These are phyloP conservation scores for Halictus quadricinctus DNA, from an alignment of 2,888 invertebrate species.

Conservation along the genomic window DNA sequence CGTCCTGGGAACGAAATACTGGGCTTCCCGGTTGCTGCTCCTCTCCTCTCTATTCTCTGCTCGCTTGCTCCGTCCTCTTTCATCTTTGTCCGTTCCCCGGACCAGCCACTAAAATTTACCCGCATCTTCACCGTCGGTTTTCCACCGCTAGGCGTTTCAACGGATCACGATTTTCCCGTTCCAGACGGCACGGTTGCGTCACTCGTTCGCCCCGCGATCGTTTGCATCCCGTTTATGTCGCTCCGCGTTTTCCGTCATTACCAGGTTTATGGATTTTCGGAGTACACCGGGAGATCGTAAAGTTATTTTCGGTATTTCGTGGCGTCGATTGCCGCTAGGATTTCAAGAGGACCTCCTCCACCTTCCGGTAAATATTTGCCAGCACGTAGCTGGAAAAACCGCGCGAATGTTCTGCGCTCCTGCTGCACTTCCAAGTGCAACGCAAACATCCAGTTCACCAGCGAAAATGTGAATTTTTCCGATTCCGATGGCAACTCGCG, in stretches of 20 bases:
- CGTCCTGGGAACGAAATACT: conserved; percentile 69
- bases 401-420: conserved; percentile 52
- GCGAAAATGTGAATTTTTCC: conserved; percentile 43
- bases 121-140: not conserved
- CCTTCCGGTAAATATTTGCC: conserved; percentile 72
- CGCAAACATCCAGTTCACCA: conserved; percentile 61
- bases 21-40: conserved; percentile 59
- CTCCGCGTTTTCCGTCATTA: conserved; percentile 35
- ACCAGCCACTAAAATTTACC: not conserved
- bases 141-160: not conserved
- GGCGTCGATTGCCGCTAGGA: conserved; percentile 61
- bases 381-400: conserved; percentile 70
- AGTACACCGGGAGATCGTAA: conserved; percentile 47
- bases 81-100: not conserved
- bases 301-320: conserved; percentile 50
- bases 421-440: conserved; percentile 65
- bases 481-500: not conserved
- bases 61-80: not conserved
- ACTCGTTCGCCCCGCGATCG: not conserved
- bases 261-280: conserved; percentile 47
- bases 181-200: not conserved
- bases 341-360: conserved; percentile 63
- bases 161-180: not conserved
- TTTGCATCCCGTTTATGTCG: conserved; percentile 3
- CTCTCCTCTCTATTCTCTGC: not conserved